Percentiles rank a stretch among this genome's conserved stretches.
Conservation (phyloP, 2,888 invertebrate genomes). For the Campoletis raptor region DNA sequence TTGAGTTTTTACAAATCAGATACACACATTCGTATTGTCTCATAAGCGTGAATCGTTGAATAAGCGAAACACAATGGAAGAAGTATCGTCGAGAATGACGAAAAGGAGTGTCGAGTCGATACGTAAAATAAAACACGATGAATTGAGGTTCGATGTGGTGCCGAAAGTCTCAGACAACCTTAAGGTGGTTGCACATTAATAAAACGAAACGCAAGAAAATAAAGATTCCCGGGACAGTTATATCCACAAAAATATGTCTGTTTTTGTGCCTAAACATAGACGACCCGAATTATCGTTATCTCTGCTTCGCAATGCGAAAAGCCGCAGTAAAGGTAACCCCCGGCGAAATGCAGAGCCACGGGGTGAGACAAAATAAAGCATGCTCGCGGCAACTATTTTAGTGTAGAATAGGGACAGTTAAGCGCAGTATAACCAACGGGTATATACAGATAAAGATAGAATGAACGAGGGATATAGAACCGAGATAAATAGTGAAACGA, state of each 20-base stretch:
- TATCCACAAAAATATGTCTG: not conserved
- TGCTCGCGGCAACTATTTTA: slow-evolving; percentile 62
- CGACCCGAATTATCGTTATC: slow-evolving; percentile 34
- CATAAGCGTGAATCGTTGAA: not conserved
- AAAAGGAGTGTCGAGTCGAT: slow-evolving; percentile 4
- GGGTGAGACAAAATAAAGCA: slow-evolving; percentile 10
- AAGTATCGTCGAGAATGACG: not conserved
- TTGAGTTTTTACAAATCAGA: not conserved
- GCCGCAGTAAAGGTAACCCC: slow-evolving; percentile 16
- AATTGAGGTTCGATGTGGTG: not conserved
- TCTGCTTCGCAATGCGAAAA: not conserved
- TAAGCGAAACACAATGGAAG: not conserved
- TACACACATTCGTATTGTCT: not conserved
- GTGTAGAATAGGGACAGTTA: slow-evolving; percentile 38
- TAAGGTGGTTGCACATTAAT: not conserved
- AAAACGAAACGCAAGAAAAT: not conserved
- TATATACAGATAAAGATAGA: slow-evolving; percentile 54
- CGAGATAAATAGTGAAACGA: slow-evolving; percentile 47
- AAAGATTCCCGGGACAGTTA: not conserved
- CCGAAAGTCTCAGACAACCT: not conserved
- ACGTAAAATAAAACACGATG: not conserved
- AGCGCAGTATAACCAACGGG: slow-evolving; percentile 2
- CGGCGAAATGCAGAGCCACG: not conserved
- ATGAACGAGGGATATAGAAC: slow-evolving; percentile 6
- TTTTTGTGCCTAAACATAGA: slow-evolving; percentile 7